Evolutionary conservation across 2,113 vertebrate species (phyloP), one percentile per base, ranked within the genome.

Genomic region (Phaethon lepturus): DNA sequence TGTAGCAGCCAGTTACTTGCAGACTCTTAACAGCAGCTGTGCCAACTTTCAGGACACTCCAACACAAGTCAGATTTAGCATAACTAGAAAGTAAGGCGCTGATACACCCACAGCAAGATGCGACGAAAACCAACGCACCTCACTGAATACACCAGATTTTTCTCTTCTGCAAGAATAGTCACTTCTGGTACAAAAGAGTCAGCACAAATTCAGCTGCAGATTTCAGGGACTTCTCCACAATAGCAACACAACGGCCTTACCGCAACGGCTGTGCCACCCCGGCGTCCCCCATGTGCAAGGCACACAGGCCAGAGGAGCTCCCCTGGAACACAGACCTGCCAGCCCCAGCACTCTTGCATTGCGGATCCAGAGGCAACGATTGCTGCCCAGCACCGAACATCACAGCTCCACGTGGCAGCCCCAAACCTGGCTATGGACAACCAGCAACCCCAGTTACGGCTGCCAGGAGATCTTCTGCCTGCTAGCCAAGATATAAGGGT

Each of bases 201-300:
- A 62, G 26, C 3, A 23, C 7, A 56, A 69, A 17, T 28, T 69
- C 42, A 74, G n/a, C 6, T 25, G 55, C 31, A 63, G 84, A 53
- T n/a, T 40, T 62, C 7, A 58, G 22, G 15, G 20, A 23, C 25
- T 35, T 81, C 31, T 60, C 62, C 26, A 25, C 38, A 62, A 18
- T 0, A 62, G 40, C 28, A 45, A 56, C 13, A 17, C 13, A 55
- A 38, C 3, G 59, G 35, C 42, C 35, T 33, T 35, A 69, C 33
- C 1, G 4, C 28, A 59, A 13, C 0, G 3, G 22, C 40, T 64
- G 29, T 31, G 47, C 12, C 87, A 79, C 2, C 7, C 55, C 78
- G 62, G 17, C 1, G 1, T 4, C 25, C 33, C 26, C 31, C 2
- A 0, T 17, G 16, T 35, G 68, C 35, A 60, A 59, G 25, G 35